Evolutionary conservation across 2,888 invertebrate genomes (phyloP).

Genomic region (Dasypolia templi): DNA sequence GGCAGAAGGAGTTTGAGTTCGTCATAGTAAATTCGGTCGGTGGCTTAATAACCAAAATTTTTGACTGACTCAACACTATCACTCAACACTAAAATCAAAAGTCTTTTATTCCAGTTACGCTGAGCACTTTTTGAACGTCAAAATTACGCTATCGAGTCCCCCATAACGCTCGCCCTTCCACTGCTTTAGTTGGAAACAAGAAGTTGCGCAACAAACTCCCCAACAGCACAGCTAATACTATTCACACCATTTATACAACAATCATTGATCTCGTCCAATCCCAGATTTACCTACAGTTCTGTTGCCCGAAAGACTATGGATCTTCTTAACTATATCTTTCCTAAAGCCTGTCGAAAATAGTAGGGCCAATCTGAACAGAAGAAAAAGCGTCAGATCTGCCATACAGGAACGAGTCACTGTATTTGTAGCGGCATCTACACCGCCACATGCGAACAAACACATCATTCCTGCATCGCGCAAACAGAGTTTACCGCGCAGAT

Average conservation of each 20-base stretch:
- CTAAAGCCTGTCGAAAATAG: neutral
- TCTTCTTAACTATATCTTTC: neutral
- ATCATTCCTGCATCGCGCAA: no score
- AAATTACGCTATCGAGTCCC: neutral
- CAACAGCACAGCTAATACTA: neutral
- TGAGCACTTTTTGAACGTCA: neutral
- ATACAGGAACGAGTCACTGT: no score
- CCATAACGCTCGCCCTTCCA: neutral
- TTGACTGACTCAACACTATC: neutral
- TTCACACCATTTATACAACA: neutral
- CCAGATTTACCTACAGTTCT: no score
- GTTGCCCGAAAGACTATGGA: neutral
- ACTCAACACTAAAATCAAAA: neutral
- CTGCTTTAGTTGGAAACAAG: no score
- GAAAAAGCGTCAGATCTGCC: neutral
- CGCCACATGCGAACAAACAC: no score
- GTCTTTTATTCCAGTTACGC: neutral
- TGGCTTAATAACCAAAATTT: neutral
- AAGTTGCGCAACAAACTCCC: neutral
- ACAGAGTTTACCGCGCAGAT: no score
- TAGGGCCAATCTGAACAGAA: neutral
- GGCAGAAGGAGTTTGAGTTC: constrained; percentile 5
- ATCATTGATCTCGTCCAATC: neutral
- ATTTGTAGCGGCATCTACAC: no score
- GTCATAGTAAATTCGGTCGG: neutral